Percentiles rank a stretch among this genome's conserved stretches.
These are phyloP conservation scores for Periophthalmus magnuspinnatus DNA, from an alignment of 2,797 vertebrate species.

Conservation along the genomic window DNA sequence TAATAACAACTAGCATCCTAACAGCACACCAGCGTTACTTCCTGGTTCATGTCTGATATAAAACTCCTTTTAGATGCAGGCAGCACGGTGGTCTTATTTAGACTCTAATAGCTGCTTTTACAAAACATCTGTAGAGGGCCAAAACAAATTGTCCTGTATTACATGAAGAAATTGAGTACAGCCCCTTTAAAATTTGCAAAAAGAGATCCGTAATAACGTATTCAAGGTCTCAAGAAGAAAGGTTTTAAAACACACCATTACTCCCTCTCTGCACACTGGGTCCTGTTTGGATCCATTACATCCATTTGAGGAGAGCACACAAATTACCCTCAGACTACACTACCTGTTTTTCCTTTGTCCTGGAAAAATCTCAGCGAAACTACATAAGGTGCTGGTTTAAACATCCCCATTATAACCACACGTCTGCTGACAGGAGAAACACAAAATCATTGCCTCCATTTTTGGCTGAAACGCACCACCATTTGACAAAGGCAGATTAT, in stretches of 20 bases:
- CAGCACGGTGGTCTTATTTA: no score
- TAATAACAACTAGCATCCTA: no score
- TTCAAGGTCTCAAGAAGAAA: neutral
- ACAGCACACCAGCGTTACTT: no score
- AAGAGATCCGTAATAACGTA: neutral
- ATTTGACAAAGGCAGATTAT: slow-evolving; percentile 33
- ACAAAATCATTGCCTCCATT: slow-evolving; percentile 33
- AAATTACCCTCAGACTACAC: slow-evolving; percentile 22
- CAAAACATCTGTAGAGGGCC: neutral
- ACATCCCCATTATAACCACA: slow-evolving; percentile 35
- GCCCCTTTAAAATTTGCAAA: neutral
- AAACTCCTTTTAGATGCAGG: neutral
- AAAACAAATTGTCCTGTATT: neutral
- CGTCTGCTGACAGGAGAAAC: slow-evolving; percentile 11
- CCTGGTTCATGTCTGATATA: no score
- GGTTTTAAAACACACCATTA: neutral
- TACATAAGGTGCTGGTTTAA: slow-evolving; percentile 38
- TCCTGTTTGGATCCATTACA: slow-evolving; percentile 4
- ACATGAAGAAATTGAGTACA: no score
- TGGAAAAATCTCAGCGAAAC: slow-evolving; percentile 42
- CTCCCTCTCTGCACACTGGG: neutral
- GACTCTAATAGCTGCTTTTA: neutral
- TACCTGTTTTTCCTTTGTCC: slow-evolving; percentile 19
- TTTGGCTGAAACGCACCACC: slow-evolving; percentile 30
- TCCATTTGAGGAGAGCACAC: slow-evolving; percentile 5